Base-by-base conservation (phyloP, 2,888 invertebrate species). In the Tetranychus truncatus region DNA sequence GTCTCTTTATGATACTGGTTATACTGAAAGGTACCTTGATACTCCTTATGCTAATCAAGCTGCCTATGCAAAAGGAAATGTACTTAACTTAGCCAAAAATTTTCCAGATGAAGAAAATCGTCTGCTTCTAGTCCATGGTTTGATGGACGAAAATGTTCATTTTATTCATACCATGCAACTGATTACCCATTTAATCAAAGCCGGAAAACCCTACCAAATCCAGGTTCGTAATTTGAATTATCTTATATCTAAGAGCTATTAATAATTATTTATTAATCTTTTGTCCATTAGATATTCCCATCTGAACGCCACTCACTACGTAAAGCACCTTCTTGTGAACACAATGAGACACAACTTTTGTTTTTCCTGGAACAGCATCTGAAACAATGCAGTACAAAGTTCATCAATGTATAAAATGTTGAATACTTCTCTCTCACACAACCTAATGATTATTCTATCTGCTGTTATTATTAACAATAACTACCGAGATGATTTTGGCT, bases 111-210 rank as follows among this genome's bases (percentile, higher is more conserved):
- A 94, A 78, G 83, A 84, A 76, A 84, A 84, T 81, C 88, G 96
- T 65, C 84, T 99, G 78, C 85, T 99, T 21, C 91, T 99, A 66
- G 92, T 97, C 79, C 99, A 99, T 83, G 99, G 99, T 1, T 85
- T 97, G 77, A 94, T 95, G 76, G 99, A 99, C 83, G 99, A 99
- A 84, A 99, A 99, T 82, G 99, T 99, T 0, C 99, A 99, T 83
- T 97, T 99, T 84, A 89, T 90, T 80, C 99, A 99, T 84, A 95
- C 95, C 18, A 92, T 91, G 80, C 89, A 91, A 79, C 85, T 99
- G 77, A 89, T 99, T 44, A 90, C 91, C 78, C 90, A 91, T 76
- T 86, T 99, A 77, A 89, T 96, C 75, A 88, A 91, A 79, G 89
- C 90, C n/a, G 95, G 95, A 78, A 99, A 99, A 84, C 97, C 97